Percentiles rank a stretch among this genome's conserved stretches.
Evolutionary conservation across 2,113 vertebrate species (phyloP).

Genomic region (Casuarius casuarius): DNA sequence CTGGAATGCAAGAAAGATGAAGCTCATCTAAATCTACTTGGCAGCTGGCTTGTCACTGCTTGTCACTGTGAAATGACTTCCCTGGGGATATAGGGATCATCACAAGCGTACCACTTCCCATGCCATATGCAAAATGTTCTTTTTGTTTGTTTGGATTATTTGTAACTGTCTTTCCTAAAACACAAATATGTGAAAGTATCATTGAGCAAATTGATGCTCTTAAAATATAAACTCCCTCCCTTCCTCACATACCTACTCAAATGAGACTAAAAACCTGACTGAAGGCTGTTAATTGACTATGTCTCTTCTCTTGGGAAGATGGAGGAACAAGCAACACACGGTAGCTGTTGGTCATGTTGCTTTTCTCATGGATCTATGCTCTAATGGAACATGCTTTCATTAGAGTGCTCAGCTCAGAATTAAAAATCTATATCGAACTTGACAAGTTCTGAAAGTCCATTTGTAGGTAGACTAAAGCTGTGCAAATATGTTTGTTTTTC

Average conservation of each 20-base stretch:
- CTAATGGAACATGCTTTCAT: not conserved
- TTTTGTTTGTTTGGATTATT: not conserved
- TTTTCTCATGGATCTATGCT: not conserved
- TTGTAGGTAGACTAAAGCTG: not conserved
- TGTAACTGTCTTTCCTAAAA: not conserved
- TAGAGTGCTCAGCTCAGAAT: not conserved
- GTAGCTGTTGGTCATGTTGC: rapidly evolving
- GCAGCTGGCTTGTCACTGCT: not conserved
- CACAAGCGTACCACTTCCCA: not conserved
- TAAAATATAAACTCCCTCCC: not conserved
- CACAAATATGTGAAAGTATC: not conserved
- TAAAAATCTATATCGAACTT: not conserved
- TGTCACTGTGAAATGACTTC: not conserved
- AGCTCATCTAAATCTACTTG: not conserved
- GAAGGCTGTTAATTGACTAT: not conserved
- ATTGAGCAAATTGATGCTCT: not conserved
- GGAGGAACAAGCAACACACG: not conserved
- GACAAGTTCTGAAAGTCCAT: not conserved
- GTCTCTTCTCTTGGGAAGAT: not conserved
- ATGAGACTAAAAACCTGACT: not conserved
- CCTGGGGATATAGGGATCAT: not conserved
- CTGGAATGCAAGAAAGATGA: not conserved
- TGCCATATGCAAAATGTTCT: not conserved
- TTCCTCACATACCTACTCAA: not conserved
- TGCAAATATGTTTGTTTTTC: not conserved